phyloP scores from a whole-genome alignment of 2,888 invertebrate species.

The Embidobia sp. region DNA sequence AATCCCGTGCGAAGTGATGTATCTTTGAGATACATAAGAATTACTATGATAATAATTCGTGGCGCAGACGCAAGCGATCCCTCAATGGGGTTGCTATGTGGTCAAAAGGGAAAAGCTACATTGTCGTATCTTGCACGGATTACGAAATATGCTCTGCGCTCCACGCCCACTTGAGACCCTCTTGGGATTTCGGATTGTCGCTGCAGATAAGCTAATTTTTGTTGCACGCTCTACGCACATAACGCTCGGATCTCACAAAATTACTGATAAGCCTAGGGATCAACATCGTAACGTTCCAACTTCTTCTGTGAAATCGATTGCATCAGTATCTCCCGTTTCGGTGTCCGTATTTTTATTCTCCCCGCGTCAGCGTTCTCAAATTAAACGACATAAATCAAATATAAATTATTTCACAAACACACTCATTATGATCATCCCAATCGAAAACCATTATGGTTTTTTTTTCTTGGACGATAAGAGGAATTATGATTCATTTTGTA shows the following conservation, averaged over 20 bases:
- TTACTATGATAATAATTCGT: conserved; percentile 77
- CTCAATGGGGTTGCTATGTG: conserved; percentile 72
- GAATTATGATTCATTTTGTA: conserved; percentile 9
- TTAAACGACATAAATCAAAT: conserved; percentile 55
- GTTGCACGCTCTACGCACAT: conserved; percentile 54
- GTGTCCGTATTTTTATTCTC: conserved; percentile 37
- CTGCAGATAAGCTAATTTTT: conserved; percentile 66
- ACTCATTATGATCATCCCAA: conserved; percentile 39
- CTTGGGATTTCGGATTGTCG: conserved; percentile 61
- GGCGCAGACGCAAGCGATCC: conserved; percentile 63
- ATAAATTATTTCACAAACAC: conserved; percentile 52
- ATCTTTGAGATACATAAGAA: conserved; percentile 78
- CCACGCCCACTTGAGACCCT: conserved; percentile 75
- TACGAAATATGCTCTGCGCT: conserved; percentile 79
- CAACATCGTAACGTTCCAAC: conserved; percentile 43
- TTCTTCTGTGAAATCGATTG: conserved; percentile 59
- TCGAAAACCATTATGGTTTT: conserved; percentile 33
- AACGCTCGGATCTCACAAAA: conserved; percentile 51
- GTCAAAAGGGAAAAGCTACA: conserved; percentile 66
- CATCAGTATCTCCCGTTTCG: conserved; percentile 35
- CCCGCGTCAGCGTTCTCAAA: conserved; percentile 39
- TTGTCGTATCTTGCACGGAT: conserved; percentile 76
- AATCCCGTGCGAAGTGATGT: conserved; percentile 81
- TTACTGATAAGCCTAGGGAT: conserved; percentile 63
- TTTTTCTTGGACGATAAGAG: conserved; percentile 15